phyloP scores from a whole-genome alignment of 2,797 vertebrate genomes.

The Sandelia bainsii region DNA sequence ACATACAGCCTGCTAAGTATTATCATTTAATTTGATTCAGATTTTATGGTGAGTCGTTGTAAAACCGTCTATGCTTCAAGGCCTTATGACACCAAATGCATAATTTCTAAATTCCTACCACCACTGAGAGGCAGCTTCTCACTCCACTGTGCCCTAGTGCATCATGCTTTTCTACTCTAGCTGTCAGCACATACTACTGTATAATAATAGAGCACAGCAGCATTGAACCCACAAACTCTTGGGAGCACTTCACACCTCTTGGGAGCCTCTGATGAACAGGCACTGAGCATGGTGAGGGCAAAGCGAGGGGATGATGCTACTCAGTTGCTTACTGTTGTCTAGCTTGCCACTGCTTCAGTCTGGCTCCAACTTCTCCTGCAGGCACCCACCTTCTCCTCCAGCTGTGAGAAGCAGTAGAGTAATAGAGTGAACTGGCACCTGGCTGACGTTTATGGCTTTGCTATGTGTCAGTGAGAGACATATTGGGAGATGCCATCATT shows the following conservation, averaged over 20 bases:
- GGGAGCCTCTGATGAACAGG: slow-evolving; percentile 27
- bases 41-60: neutral
- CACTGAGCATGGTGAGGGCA: slow-evolving; percentile 25
- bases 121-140: slow-evolving; percentile 38
- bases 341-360: neutral
- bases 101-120: slow-evolving; percentile 15
- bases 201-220: slow-evolving; percentile 71
- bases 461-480: slow-evolving; percentile 65
- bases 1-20: neutral
- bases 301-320: slow-evolving; percentile 25
- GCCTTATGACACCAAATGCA: slow-evolving; percentile 2
- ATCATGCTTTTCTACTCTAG: slow-evolving; percentile 59
- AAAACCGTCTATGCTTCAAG: neutral
- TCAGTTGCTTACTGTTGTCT: neutral
- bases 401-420: slow-evolving; percentile 16
- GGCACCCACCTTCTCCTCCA: slow-evolving; percentile 18
- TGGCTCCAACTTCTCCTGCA: slow-evolving; percentile 28
- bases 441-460: slow-evolving; percentile 70
- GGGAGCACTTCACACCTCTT: slow-evolving; percentile 61
- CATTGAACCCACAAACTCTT: slow-evolving; percentile 55
- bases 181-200: slow-evolving; percentile 82
- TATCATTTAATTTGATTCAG: neutral
- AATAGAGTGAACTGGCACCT: slow-evolving; percentile 64
- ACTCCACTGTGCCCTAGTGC: slow-evolving; percentile 44
- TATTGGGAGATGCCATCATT: slow-evolving; percentile 68